Evolutionary conservation across 2,797 vertebrate species (phyloP).

Genomic region (Falco rusticolus): DNA sequence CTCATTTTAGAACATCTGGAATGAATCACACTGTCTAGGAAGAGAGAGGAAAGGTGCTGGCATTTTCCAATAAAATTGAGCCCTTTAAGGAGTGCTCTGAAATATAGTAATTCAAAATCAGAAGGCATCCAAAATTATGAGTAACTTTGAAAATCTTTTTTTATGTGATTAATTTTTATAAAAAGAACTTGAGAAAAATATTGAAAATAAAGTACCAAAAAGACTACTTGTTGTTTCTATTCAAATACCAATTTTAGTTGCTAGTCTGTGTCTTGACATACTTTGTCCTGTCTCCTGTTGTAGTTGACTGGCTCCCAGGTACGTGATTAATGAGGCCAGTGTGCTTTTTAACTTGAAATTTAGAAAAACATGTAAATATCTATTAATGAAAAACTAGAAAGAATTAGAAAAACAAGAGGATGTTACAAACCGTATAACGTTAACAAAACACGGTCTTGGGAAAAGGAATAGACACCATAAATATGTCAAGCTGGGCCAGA

Average conservation of each 20-base stretch:
- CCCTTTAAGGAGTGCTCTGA: neutral
- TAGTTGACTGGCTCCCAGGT: too few relatives aligned
- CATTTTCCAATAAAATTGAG: neutral
- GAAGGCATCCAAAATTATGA: neutral
- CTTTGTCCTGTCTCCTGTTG: neutral
- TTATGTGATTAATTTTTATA: neutral
- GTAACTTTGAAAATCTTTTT: neutral
- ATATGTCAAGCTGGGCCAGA: too few relatives aligned
- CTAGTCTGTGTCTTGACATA: neutral
- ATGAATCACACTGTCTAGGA: neutral
- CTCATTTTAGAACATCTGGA: neutral
- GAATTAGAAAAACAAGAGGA: too few relatives aligned
- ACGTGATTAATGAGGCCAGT: too few relatives aligned
- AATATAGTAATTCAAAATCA: neutral
- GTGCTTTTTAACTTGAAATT: too few relatives aligned
- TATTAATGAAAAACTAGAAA: too few relatives aligned
- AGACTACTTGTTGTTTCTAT: neutral
- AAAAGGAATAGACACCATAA: too few relatives aligned
- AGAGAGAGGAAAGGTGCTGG: neutral
- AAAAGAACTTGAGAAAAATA: neutral
- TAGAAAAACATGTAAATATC: too few relatives aligned
- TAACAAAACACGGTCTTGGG: too few relatives aligned
- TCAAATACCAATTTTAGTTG: neutral
- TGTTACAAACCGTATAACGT: too few relatives aligned
- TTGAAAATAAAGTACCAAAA: neutral